These are phyloP conservation scores for Enchytraeus crypticus DNA, from an alignment of 2,888 invertebrate genomes.

Conservation along the genomic window DNA sequence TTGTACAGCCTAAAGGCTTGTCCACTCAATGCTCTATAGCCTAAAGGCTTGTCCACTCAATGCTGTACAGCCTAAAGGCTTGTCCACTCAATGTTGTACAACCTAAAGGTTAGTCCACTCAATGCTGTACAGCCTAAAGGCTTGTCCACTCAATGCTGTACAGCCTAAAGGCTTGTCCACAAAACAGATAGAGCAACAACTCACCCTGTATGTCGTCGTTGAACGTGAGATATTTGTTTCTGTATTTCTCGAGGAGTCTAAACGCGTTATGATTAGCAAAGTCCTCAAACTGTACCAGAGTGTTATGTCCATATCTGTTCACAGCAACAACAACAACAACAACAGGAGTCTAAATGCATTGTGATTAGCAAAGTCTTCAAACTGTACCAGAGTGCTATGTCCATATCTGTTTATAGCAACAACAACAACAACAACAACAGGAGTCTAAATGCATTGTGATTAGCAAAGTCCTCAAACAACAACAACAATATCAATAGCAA, in stretches of 20 bases:
- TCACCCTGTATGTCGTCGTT: slow-evolving; percentile 93
- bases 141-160: no score
- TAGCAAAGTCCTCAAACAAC: slow-evolving; percentile 94
- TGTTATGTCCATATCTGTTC: slow-evolving; percentile 49
- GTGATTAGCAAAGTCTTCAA: slow-evolving; percentile 92
- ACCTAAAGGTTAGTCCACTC: no score
- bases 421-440: no score
- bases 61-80: no score
- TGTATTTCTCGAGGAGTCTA: slow-evolving; percentile 76
- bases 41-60: no score
- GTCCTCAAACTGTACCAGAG: slow-evolving; percentile 77
- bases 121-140: no score
- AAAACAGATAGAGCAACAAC: no score
- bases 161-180: no score
- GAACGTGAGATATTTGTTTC: slow-evolving; percentile 79
- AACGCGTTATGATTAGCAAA: slow-evolving; percentile 94
- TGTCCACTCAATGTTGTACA: no score
- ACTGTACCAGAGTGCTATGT: slow-evolving; percentile 57
- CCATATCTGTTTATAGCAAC: no score
- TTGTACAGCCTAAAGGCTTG: no score
- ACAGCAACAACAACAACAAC: neutral
- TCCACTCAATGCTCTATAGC: no score
- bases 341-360: slow-evolving; percentile 87
- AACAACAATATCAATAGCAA: slow-evolving; percentile 51
- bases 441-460: slow-evolving; percentile 85